Percentiles rank a stretch among this genome's conserved stretches.
phyloP scores from a whole-genome alignment of 2,113 vertebrate species.

The Phyllopteryx taeniolatus region DNA sequence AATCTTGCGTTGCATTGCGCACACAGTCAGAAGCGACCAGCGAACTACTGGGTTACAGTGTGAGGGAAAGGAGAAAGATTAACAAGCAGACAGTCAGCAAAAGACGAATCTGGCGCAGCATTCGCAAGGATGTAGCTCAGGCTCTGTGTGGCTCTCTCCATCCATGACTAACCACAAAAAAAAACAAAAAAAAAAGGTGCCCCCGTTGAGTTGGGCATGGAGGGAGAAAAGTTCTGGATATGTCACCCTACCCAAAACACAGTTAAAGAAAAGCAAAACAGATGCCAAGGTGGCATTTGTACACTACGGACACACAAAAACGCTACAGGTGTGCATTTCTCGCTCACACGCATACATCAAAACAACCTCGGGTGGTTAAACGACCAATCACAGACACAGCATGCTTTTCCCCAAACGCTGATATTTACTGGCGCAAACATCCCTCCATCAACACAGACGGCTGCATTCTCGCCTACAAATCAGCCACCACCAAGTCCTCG shows the following conservation, averaged over 20 bases:
- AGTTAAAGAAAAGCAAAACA: conserved; percentile 68
- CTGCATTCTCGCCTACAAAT: conserved; percentile 75
- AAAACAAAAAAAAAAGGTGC: conserved; percentile 8
- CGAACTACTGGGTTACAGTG: conserved; percentile 60
- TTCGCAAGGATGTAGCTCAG: conserved; percentile 70
- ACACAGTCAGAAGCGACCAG: conserved; percentile 28
- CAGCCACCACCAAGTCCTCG: conserved; percentile 67
- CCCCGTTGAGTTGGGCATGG: conserved; percentile 39
- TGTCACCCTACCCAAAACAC: conserved; percentile 57
- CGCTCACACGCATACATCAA: conserved; percentile 35
- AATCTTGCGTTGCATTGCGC: conserved; percentile 5
- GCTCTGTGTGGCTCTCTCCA: conserved; percentile 66
- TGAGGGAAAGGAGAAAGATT: conserved; percentile 64
- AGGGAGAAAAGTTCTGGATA: conserved; percentile 58
- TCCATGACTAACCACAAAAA: conserved; percentile 56
- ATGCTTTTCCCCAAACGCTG: conserved; percentile 64
- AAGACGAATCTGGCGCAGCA: conserved; percentile 74
- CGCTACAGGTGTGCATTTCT: conserved; percentile 59
- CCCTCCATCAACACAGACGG: conserved; percentile 44
- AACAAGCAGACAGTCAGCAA: conserved; percentile 73
- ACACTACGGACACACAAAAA: conserved; percentile 56
- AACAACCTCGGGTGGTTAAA: conserved; percentile 51
- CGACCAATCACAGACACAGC: conserved; percentile 61
- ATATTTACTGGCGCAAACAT: conserved; percentile 58
- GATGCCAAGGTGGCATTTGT: conserved; percentile 54